Base-by-base conservation (phyloP, 92 coral and sea anemone species). In the Virgularia gustaviana region DNA sequence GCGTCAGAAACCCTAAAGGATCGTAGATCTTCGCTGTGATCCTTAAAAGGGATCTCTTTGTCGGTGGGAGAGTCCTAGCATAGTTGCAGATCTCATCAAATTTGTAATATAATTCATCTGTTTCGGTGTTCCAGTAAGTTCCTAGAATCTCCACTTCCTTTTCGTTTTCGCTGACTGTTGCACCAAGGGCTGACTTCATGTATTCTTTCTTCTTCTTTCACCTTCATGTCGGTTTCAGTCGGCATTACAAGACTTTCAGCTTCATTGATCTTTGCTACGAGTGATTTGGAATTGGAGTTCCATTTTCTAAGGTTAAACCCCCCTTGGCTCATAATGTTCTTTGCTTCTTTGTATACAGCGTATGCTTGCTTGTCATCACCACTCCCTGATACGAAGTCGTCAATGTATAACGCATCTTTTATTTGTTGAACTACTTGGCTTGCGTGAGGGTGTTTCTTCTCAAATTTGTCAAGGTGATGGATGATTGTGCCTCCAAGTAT, bases 401-500 rank as follows among this genome's bases (percentile, higher is more conserved):
- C 86, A 6, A 81, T 80, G 39, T 76, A 76, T 23, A 81, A 53
- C 2, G 80, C 71, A 20, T 51, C 9, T 6, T 51, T 51, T 51
- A 51, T 51, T 8, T 49, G 43, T 54, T 45, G 27, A 43, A 85
- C 63, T 15, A 76, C 43, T 39, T 72, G 58, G 15, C 78, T 67
- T 59, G 73, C 63, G 41, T 85, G 79, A 12, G 82, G 76, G 11
- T 80, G 66, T 18, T 65, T 54, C 54, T 80, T 62, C 53, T 80
- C 76, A 62, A 75, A 80, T 71, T 64, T 37, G 27, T 62, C 7
- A 27, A 80, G 37, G 20, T 80, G 86, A 49, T 70, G 79, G 1
- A 52, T 62, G 19, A 85, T 80, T 36, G 81, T 85, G 41, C 79
- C 82, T 65, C 85, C 82, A n/a, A 85, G 83, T 23, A 76, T 85